phyloP scores from a whole-genome alignment of 2,797 vertebrate species.

The Eulemur coronatus region DNA sequence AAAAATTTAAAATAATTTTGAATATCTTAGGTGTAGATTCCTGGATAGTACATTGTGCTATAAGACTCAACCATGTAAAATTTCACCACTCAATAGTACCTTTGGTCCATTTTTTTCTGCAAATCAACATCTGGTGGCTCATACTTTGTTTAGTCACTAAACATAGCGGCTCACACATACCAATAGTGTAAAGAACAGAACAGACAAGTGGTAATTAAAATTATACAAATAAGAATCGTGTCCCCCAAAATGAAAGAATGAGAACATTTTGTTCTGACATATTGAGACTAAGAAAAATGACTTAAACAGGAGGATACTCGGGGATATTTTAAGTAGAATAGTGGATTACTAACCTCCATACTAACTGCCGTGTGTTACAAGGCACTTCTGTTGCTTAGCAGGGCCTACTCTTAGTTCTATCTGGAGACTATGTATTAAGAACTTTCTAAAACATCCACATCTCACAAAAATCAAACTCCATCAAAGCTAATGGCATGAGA shows the following conservation, averaged over 20 bases:
- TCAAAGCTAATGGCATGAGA: neutral
- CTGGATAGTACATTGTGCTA: neutral
- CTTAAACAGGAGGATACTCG: slow-evolving; percentile 41
- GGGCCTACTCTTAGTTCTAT: slow-evolving; percentile 12
- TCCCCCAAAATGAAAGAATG: slow-evolving; percentile 20
- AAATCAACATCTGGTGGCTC: neutral
- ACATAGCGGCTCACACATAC: neutral
- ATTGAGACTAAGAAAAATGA: slow-evolving; percentile 45
- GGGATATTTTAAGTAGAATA: slow-evolving; percentile 38
- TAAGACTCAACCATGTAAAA: neutral
- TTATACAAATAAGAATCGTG: slow-evolving; percentile 27
- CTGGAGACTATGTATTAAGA: neutral
- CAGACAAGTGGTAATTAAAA: slow-evolving; percentile 54
- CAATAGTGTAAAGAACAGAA: neutral
- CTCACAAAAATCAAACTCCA: neutral
- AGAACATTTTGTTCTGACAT: slow-evolving; percentile 63
- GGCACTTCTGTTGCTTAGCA: neutral
- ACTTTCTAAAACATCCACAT: neutral
- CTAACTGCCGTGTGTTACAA: neutral
- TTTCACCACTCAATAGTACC: neutral
- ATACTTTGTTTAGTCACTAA: neutral
- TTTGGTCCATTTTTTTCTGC: neutral
- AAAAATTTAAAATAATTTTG: neutral
- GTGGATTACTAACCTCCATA: slow-evolving; percentile 29
- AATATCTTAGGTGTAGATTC: neutral